phyloP scores from a whole-genome alignment of 2,113 vertebrate genomes.

The Haplochromis burtoni region DNA sequence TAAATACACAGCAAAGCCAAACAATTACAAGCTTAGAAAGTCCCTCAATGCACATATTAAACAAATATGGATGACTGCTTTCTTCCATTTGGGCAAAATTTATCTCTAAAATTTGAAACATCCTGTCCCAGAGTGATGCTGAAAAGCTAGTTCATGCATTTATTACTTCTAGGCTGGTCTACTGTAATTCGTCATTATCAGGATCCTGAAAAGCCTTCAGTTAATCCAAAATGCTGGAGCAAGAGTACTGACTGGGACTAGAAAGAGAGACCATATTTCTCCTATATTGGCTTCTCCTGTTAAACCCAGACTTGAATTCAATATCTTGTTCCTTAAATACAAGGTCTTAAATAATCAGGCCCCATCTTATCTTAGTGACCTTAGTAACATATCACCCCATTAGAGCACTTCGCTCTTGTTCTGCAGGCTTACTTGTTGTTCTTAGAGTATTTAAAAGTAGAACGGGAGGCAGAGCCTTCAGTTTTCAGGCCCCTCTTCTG shows the following conservation, averaged over 20 bases:
- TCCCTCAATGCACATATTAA: not conserved
- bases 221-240: not conserved
- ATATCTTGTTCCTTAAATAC: not conserved
- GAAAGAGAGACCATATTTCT: not conserved
- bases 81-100: not conserved
- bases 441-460: not conserved
- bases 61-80: not conserved
- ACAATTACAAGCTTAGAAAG: not conserved
- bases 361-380: not conserved
- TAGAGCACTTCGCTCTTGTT: fast-evolving
- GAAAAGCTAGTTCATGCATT: not conserved
- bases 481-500: not conserved
- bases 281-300: not conserved
- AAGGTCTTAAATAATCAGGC: not conserved
- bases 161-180: not conserved
- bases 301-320: not conserved
- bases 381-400: not conserved
- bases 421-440: not conserved
- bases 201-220: not conserved
- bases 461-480: not conserved
- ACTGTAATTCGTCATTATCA: not conserved
- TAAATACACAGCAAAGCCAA: not conserved
- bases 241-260: not conserved
- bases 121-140: not conserved
- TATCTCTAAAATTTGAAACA: not conserved